Percentiles rank a stretch among this genome's conserved stretches.
Conservation (phyloP, 2,888 invertebrate species). For the Dicyrtomina minuta region DNA sequence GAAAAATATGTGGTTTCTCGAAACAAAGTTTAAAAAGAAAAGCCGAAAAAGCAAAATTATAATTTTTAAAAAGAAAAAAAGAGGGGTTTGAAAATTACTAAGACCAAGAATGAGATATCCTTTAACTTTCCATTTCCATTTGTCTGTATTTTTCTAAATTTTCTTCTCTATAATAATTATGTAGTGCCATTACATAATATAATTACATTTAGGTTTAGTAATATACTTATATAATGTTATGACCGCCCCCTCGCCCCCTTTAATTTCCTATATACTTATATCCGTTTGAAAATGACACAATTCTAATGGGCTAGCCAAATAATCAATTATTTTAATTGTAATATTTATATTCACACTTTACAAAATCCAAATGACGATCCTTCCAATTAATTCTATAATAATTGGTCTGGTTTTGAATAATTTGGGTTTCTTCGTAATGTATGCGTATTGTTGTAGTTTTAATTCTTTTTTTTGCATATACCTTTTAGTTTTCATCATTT, state of each 20-base stretch:
- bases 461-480: background rate
- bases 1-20: too few species aligned
- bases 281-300: conserved; percentile 25
- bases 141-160: background rate
- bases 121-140: conserved; percentile 14
- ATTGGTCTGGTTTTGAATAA: too few species aligned
- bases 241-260: too few species aligned
- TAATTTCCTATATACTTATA: conserved; percentile 15
- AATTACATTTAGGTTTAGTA: conserved; percentile 11
- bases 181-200: too few species aligned
- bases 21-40: too few species aligned
- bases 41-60: background rate
- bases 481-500: background rate
- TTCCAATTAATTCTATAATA: too few species aligned
- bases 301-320: conserved; percentile 48
- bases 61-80: background rate
- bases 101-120: conserved; percentile 1
- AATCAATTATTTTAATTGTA: conserved; percentile 1
- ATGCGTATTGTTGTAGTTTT: background rate
- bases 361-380: too few species aligned
- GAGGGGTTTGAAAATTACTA: conserved; percentile 27
- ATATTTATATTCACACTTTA: background rate
- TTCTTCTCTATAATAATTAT: background rate
- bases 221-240: conserved; percentile 14
- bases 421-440: background rate